These are phyloP conservation scores for Machimus rusticus DNA, from an alignment of 2,888 invertebrate genomes.

Conservation along the genomic window DNA sequence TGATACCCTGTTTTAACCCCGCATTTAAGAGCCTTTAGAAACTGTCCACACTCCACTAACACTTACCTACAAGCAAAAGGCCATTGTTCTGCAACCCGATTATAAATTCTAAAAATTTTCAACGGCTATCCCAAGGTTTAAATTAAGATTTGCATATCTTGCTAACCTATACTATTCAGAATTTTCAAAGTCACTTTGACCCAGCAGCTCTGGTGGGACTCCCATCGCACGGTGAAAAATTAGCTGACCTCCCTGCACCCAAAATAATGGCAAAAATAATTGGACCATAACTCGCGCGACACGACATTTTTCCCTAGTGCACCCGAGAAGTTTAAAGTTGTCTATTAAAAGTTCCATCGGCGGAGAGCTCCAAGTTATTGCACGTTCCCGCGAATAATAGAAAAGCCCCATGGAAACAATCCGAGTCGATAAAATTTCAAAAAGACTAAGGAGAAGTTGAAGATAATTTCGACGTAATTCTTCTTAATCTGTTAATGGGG, in stretches of 20 bases:
- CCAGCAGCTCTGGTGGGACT: neutral
- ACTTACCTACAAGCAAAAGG: too few species aligned
- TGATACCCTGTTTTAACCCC: too few species aligned
- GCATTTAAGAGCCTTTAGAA: too few species aligned
- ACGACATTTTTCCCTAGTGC: conserved; percentile 29
- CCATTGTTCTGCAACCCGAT: too few species aligned
- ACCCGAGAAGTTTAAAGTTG: conserved; percentile 18
- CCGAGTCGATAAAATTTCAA: conserved; percentile 36
- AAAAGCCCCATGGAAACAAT: conserved; percentile 27
- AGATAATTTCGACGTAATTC: conserved; percentile 37
- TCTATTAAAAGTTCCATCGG: conserved; percentile 24
- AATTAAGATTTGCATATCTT: neutral
- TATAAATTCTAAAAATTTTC: too few species aligned
- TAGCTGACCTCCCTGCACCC: neutral
- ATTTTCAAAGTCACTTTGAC: neutral
- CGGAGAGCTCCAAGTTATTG: neutral
- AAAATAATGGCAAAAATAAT: conserved; percentile 16
- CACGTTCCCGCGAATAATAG: conserved; percentile 5
- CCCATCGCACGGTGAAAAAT: neutral
- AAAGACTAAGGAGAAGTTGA: conserved; percentile 32
- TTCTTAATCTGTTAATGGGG: conserved; percentile 41
- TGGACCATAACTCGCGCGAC: conserved; percentile 11
- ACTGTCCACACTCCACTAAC: too few species aligned
- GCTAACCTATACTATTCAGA: neutral
- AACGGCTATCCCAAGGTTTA: too few species aligned